Evolutionary conservation across 2,113 vertebrate species (phyloP).

Genomic region (Asarcornis scutulata): DNA sequence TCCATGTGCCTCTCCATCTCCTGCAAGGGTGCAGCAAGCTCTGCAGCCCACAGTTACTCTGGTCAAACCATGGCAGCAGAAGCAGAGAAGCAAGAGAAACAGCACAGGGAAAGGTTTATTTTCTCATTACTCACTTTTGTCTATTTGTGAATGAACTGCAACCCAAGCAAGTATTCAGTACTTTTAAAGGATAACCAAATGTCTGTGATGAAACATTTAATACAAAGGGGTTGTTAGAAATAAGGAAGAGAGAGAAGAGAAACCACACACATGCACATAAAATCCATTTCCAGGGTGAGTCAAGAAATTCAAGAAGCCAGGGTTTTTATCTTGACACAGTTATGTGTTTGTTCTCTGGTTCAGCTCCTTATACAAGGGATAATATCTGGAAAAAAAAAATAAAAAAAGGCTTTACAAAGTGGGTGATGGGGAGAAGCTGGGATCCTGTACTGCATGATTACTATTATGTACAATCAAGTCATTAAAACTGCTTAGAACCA

Average conservation of each 20-base stretch:
- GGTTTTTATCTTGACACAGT: background rate
- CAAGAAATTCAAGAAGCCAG: background rate
- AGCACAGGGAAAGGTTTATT: background rate
- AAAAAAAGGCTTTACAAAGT: background rate
- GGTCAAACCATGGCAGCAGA: background rate
- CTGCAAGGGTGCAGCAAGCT: background rate
- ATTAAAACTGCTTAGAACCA: background rate
- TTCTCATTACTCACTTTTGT: slow-evolving; percentile 24
- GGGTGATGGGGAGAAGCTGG: background rate
- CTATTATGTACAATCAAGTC: background rate
- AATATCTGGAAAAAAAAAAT: background rate
- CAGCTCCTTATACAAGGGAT: background rate
- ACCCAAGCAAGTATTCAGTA: slow-evolving; percentile 4
- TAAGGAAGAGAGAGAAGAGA: slow-evolving; percentile 14
- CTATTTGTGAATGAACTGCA: background rate
- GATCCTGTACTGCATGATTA: background rate
- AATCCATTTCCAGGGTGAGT: slow-evolving; percentile 10
- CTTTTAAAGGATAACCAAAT: slow-evolving; percentile 19
- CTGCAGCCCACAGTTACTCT: background rate
- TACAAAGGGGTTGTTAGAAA: background rate
- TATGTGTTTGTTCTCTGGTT: background rate
- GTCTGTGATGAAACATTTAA: background rate
- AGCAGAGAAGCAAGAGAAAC: background rate
- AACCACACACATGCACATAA: background rate
- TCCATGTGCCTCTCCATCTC: background rate